Conservation (phyloP, 2,797 vertebrate genomes). For the Anguilla obscura region DNA sequence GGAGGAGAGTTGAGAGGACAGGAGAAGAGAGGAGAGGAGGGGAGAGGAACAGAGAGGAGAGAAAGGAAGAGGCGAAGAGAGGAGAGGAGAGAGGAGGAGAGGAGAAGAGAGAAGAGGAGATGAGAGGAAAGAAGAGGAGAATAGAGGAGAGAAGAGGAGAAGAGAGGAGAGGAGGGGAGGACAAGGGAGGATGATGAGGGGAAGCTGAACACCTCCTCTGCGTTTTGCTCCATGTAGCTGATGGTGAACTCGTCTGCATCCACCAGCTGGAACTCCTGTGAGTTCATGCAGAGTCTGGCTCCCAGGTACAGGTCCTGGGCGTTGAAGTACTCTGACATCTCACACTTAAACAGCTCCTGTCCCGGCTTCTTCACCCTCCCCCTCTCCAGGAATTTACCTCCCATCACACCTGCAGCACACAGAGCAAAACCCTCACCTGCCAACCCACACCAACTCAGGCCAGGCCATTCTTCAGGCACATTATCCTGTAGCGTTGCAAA, state of each 20-base stretch:
- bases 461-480: background rate
- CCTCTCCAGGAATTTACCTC: constrained; percentile 85
- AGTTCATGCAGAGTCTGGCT: constrained; percentile 76
- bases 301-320: constrained; percentile 84
- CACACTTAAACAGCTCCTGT: constrained; percentile 84
- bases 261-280: constrained; percentile 75
- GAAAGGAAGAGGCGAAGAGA: background rate
- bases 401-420: constrained; percentile 70
- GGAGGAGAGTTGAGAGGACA: too few relatives aligned
- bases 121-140: background rate
- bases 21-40: too few relatives aligned
- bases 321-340: constrained; percentile 77
- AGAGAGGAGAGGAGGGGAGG: background rate
- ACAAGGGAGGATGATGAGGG: too few relatives aligned
- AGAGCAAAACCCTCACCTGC: background rate
- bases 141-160: background rate
- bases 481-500: background rate
- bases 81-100: background rate
- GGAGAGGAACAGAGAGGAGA: too few relatives aligned
- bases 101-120: background rate
- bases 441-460: too few relatives aligned
- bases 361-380: constrained; percentile 82
- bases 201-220: constrained; percentile 74
- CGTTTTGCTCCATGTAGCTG: constrained; percentile 86
- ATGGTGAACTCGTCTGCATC: constrained; percentile 87